These are phyloP conservation scores for Choristoneura rosaceana DNA, from an alignment of 2,888 invertebrate species.

Conservation along the genomic window DNA sequence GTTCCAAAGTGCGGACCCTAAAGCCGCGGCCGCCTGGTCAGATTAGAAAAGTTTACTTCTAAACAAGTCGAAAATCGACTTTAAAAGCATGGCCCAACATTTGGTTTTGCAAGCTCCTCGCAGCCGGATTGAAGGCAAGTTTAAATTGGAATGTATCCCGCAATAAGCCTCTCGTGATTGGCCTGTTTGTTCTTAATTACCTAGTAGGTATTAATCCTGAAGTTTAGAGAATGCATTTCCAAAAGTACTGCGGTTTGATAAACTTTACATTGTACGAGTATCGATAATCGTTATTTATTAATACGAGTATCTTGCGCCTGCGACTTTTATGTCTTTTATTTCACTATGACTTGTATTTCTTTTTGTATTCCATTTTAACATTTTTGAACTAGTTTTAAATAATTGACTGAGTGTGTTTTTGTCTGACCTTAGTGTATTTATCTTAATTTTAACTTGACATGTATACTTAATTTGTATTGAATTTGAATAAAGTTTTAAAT, in stretches of 20 bases:
- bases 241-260: constrained; percentile 58
- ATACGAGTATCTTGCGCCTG: no score
- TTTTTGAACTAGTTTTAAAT: no score
- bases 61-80: constrained; percentile 84
- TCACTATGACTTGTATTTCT: no score
- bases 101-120: constrained; percentile 79
- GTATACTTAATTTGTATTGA: no score
- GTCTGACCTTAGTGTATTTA: no score
- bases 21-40: constrained; percentile 74
- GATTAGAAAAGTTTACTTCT: constrained; percentile 82
- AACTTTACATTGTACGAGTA: no score
- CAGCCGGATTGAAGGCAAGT: constrained; percentile 80
- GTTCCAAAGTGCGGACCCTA: constrained; percentile 80
- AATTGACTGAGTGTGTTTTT: no score
- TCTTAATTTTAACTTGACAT: no score
- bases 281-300: background rate
- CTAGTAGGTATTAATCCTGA: constrained; percentile 75
- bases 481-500: no score
- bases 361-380: no score
- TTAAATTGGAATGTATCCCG: constrained; percentile 85
- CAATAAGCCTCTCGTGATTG: constrained; percentile 84
- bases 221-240: constrained; percentile 62
- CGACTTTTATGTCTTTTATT: no score
- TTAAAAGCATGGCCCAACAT: constrained; percentile 81
- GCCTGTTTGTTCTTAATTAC: constrained; percentile 84